Conservation (phyloP, 2,888 invertebrate genomes). For the Gastrophysa polygoni region DNA sequence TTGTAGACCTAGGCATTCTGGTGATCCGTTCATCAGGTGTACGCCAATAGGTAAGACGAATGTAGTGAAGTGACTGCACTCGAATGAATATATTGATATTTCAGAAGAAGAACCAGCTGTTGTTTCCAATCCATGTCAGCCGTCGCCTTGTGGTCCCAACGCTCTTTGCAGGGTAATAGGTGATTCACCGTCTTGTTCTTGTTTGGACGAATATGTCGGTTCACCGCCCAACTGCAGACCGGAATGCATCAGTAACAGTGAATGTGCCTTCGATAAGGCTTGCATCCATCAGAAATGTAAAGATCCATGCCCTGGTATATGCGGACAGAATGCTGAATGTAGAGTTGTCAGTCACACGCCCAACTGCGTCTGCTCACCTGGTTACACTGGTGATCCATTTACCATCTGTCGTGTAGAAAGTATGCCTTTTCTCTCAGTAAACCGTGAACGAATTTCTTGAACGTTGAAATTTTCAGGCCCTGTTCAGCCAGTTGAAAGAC, state of each 20-base stretch:
- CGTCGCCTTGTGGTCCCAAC: conserved; percentile 76
- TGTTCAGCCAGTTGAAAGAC: conserved; percentile 37
- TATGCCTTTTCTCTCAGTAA: conserved; percentile 4
- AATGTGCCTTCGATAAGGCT: conserved; percentile 72
- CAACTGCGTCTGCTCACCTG: conserved; percentile 68
- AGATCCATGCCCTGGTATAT: conserved; percentile 76
- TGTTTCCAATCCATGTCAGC: conserved; percentile 60
- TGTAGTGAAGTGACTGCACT: background rate
- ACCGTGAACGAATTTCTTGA: conserved; percentile 36
- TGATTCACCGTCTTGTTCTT: conserved; percentile 66
- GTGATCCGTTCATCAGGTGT: conserved; percentile 64
- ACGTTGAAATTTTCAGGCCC: conserved; percentile 20
- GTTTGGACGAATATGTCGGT: conserved; percentile 67
- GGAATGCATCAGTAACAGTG: conserved; percentile 74
- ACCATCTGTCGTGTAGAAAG: conserved; percentile 60
- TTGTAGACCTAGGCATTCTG: conserved; percentile 63
- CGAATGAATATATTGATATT: background rate
- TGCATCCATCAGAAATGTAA: conserved; percentile 77
- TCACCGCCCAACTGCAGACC: conserved; percentile 75
- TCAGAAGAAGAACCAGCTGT: background rate
- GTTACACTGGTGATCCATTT: conserved; percentile 69
- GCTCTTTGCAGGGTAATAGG: conserved; percentile 62
- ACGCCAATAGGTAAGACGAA: conserved; percentile 55
- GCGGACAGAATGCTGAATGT: conserved; percentile 76
- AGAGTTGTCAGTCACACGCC: conserved; percentile 74